Base-by-base conservation (phyloP, 2,113 vertebrate species). In the Mobula hypostoma region DNA sequence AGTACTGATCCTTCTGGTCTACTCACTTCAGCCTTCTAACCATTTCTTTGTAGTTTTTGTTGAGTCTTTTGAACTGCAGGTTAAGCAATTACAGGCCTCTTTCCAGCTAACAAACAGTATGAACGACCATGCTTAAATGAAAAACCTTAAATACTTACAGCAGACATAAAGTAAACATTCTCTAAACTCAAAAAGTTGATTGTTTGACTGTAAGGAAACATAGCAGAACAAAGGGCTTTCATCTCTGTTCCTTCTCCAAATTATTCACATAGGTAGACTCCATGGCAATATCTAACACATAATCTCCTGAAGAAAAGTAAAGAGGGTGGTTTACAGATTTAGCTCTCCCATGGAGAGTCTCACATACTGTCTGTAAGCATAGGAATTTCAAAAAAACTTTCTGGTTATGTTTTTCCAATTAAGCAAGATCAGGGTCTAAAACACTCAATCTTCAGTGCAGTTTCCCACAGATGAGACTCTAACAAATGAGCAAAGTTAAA, bases 101-200 rank as follows among this genome's bases (percentile, higher is more conserved):
- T 88, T 32, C 61, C 85, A 88, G 61, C 58, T 15, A 14, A 63
- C 15, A n/a, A 1, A n/a, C 15, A 88, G 5, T n/a, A 63, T n/a
- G 11, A 87, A 87, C 15, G 85, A 4, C 5, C 66, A n/a, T 88
- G 85, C n/a, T 88, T 88, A 27, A 88, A n/a, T 80, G 29, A n/a
- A 63, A 88, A 88, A n/a, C 85, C 58, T 88, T n/a, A 88, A 88
- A 66, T 87, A 88, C 58, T 66, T 88, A 63, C 27, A 66, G 85
- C 85, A 88, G 14, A 32, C 29, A 29, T 58, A 88, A 88, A 88
- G 85, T 66, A 66, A 88, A 88, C n/a, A 66, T 66, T 66, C 85
- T 88, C 27, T 15, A 66, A 66, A 5, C 29, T 66, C 85, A 32
- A 14, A 12, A 48, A 14, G 27, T n/a, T 88, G 15, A 88, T 88